Evolutionary conservation across 2,888 invertebrate species (phyloP), one percentile per base, ranked within the genome.

Genomic region (Pantelozetes paolii): DNA sequence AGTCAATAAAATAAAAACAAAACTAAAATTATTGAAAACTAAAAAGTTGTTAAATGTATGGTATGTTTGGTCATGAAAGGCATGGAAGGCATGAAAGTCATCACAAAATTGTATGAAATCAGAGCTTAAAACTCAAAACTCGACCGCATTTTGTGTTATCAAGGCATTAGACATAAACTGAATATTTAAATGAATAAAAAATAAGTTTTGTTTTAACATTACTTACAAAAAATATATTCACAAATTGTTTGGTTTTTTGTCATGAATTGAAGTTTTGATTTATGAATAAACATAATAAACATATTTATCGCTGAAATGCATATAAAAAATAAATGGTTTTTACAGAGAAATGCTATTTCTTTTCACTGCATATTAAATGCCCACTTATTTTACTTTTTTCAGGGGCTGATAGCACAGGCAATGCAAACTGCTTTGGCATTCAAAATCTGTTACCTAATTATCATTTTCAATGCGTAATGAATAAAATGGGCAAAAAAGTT

Each of bases 221-320:
- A n/a, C n/a, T n/a, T n/a, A n/a, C n/a, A n/a, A n/a, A n/a, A n/a
- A n/a, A n/a, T n/a, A n/a, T 48, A 48, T 48, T 48, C 3, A 48
- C 48, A 13, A 15, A 48, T n/a, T 6, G 23, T 57, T 28, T 13
- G 2, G 13, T 57, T 20, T 57, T 26, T 23, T 57, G 11, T 20
- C 23, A 20, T 20, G 6, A 30, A 59, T 59, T 59, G 30, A 59
- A 18, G 15, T 30, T 6, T 59, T 59, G 59, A 59, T 59, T 59
- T 59, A 59, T 59, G 59, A 59, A 59, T 59, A 59, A 59, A 59
- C 59, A 59, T 59, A 15, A n/a, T n/a, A n/a, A n/a, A n/a, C 2
- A 45, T 36, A 8, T 57, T 57, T 15, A 30, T 59, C 59, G 6
- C 30, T 59, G 11, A 59, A 59, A 5, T 59, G 59, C 18, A 59